phyloP scores from a whole-genome alignment of 2,113 vertebrate genomes.

The Heterocephalus glaber region DNA sequence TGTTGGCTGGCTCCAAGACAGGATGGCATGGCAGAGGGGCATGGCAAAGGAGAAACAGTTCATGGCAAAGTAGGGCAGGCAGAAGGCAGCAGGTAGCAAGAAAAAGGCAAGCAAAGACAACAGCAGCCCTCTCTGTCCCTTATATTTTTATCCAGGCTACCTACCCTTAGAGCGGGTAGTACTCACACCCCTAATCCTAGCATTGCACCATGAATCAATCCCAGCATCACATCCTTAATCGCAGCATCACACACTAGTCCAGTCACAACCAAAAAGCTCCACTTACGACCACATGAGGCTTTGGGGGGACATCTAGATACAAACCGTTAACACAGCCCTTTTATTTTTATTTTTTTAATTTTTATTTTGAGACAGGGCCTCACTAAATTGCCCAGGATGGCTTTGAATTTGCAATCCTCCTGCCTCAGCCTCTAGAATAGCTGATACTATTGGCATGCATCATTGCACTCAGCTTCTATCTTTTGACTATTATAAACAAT shows the following conservation, averaged over 20 bases:
- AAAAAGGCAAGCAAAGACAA: background rate
- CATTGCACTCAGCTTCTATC: background rate
- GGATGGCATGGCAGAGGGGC: background rate
- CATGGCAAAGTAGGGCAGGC: background rate
- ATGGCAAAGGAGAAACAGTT: background rate
- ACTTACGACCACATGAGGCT: background rate
- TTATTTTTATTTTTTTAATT: background rate
- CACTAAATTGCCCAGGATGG: background rate
- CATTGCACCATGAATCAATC: background rate
- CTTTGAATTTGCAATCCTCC: background rate
- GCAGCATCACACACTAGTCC: background rate
- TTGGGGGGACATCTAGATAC: background rate
- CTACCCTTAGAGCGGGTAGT: background rate
- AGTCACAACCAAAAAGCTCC: background rate
- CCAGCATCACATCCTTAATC: background rate
- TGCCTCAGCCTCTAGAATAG: background rate
- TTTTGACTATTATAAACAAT: background rate
- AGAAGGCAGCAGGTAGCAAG: background rate
- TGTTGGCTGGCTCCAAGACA: background rate
- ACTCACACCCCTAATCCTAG: background rate
- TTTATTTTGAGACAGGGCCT: background rate
- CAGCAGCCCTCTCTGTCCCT: background rate
- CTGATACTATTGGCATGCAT: background rate
- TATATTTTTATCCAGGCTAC: background rate
- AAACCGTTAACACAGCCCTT: background rate